These are phyloP conservation scores for Reticulitermes speratus DNA, from an alignment of 1,140 invertebrate species.

Conservation along the genomic window DNA sequence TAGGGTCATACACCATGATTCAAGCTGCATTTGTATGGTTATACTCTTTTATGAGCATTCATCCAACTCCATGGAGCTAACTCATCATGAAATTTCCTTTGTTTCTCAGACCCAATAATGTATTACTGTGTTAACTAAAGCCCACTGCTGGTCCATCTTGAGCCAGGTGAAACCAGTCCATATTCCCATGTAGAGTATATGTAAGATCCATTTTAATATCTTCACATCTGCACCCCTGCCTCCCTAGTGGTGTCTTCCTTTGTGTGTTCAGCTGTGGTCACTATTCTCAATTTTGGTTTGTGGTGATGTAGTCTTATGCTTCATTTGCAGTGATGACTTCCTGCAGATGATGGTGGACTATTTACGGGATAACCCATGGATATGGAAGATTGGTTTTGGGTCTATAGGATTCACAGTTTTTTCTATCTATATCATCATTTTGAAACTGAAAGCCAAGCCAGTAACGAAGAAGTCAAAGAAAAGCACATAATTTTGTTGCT, in stretches of 20 bases:
- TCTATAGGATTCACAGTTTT: constrained; percentile 1
- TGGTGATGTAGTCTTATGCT: neutral
- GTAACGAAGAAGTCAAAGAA: constrained; percentile 25
- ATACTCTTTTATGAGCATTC: no score
- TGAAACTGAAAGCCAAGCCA: constrained; percentile 11
- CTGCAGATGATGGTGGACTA: constrained; percentile 63
- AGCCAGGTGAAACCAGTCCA: no score
- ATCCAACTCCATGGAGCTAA: no score
- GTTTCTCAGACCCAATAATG: no score
- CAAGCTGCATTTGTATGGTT: no score
- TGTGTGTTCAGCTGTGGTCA: neutral
- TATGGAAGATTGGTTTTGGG: constrained; percentile 56
- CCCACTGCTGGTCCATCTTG: no score
- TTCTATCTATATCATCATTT: constrained; percentile 21
- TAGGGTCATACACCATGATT: no score
- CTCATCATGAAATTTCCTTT: no score
- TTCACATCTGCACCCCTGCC: neutral
- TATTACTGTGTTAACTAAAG: no score
- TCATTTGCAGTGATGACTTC: constrained; percentile 59
- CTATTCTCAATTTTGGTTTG: neutral
- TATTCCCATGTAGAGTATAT: neutral
- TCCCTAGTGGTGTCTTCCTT: neutral
- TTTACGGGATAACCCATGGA: constrained; percentile 63
- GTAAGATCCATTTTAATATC: neutral
- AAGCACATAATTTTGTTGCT: constrained; percentile 20